These are phyloP conservation scores for Zonitis immaculata DNA, from an alignment of 2,888 invertebrate species.

Conservation along the genomic window DNA sequence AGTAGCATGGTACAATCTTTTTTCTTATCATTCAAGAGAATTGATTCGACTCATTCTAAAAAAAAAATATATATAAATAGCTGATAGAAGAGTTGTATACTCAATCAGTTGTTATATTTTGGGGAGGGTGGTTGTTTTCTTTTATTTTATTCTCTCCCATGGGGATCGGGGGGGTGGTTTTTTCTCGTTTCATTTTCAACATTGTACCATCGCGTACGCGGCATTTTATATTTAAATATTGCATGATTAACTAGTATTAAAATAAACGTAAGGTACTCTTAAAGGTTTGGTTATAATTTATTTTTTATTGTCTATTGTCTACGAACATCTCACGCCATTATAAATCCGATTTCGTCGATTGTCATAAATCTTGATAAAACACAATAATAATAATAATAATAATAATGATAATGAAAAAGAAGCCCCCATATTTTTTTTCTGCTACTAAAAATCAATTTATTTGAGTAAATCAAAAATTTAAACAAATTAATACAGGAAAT, in stretches of 20 bases:
- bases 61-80: too few species aligned
- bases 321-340: slow-evolving; percentile 47
- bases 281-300: slow-evolving; percentile 50
- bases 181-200: slow-evolving; percentile 29
- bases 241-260: slow-evolving; percentile 52
- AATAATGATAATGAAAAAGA: too few species aligned
- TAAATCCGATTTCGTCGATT: slow-evolving; percentile 42
- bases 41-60: too few species aligned
- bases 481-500: neutral
- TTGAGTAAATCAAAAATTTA: neutral
- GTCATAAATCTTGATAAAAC: slow-evolving; percentile 34
- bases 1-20: neutral
- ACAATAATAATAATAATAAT: too few species aligned
- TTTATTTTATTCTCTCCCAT: too few species aligned
- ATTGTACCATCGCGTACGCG: slow-evolving; percentile 49
- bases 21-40: neutral
- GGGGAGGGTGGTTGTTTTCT: too few species aligned
- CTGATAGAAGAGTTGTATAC: slow-evolving; percentile 20
- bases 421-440: neutral
- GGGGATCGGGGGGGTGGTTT: slow-evolving; percentile 22
- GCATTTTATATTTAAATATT: slow-evolving; percentile 51
- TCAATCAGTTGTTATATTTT: slow-evolving; percentile 26
- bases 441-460: neutral
- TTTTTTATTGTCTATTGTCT: slow-evolving; percentile 48
- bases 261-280: slow-evolving; percentile 49